Conservation (phyloP, 2,888 invertebrate species). For the Epinotia brunnichana region DNA sequence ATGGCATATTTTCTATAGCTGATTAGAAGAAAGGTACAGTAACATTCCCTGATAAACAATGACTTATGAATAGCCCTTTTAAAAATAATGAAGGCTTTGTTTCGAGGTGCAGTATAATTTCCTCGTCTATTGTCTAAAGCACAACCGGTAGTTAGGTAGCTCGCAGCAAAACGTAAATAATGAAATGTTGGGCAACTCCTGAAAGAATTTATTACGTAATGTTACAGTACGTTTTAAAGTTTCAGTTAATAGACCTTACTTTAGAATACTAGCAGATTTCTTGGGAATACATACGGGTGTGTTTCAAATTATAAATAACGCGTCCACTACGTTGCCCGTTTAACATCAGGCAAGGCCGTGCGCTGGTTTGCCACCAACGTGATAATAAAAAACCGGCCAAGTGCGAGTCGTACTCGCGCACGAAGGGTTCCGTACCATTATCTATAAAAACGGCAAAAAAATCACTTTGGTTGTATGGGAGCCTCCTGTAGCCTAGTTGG, state of each 20-base stretch:
- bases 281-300: no score
- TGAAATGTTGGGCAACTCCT: constrained; percentile 22
- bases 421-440: no score
- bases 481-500: no score
- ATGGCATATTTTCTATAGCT: neutral
- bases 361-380: no score
- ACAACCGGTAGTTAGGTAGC: constrained; percentile 32
- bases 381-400: no score
- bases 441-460: no score
- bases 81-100: constrained; percentile 42
- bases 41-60: constrained; percentile 24
- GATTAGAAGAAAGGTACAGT: constrained; percentile 7
- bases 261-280: neutral
- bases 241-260: neutral
- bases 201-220: constrained; percentile 20
- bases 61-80: constrained; percentile 32
- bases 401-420: no score
- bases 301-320: no score
- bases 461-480: no score
- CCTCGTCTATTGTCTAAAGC: constrained; percentile 32
- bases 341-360: no score
- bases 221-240: constrained; percentile 11
- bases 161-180: constrained; percentile 25
- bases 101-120: constrained; percentile 41
- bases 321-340: no score